Evolutionary conservation across 2,797 vertebrate genomes (phyloP).

Genomic region (Echeneis naucrates): DNA sequence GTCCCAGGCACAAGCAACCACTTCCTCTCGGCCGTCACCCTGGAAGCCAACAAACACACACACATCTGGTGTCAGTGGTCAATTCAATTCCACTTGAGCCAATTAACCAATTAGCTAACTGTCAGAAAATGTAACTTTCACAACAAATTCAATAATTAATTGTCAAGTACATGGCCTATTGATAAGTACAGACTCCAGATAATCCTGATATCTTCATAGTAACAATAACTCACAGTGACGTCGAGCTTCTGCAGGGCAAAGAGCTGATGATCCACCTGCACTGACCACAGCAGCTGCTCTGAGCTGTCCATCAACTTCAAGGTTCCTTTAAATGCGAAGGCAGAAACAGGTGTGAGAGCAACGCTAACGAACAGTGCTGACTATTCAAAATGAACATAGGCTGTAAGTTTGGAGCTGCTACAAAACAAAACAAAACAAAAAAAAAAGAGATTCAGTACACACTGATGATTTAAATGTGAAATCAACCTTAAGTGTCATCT

Average conservation of each 20-base stretch:
- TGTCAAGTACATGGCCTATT: no score
- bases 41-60: conserved; percentile 60
- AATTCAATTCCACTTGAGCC: not conserved
- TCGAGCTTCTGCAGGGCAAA: conserved; percentile 97
- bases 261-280: conserved; percentile 98
- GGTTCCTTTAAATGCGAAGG: conserved; percentile 83
- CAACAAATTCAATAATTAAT: no score
- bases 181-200: no score
- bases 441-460: no score
- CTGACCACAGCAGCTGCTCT: conserved; percentile 95
- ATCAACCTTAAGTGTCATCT: no score
- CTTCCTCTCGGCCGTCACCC: conserved; percentile 96
- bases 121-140: no score
- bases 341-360: not conserved
- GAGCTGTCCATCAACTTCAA: conserved; percentile 97
- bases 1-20: conserved; percentile 98
- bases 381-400: not conserved
- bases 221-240: conserved; percentile 94
- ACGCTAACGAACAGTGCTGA: not conserved
- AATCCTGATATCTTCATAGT: no score
- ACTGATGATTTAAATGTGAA: no score
- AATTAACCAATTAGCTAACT: no score
- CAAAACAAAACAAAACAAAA: not conserved
- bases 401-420: not conserved
- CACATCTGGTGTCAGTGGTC: not conserved